These are phyloP conservation scores for Stomatorhinus ivindoensis DNA, from an alignment of 2,113 vertebrate genomes.

Conservation along the genomic window DNA sequence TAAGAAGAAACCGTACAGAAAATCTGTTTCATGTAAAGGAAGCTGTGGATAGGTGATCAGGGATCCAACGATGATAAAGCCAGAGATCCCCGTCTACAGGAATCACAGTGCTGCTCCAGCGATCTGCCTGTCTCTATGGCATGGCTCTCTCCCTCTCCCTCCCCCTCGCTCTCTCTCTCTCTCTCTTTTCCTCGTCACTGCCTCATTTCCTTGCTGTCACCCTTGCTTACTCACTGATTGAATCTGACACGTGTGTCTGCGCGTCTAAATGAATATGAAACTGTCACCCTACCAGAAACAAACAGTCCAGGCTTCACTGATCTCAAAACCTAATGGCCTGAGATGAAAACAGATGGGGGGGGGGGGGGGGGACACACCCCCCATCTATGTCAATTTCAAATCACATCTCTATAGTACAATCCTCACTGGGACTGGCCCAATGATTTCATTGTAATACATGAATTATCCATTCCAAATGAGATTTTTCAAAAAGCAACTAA, in stretches of 20 bases:
- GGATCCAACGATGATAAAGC: slow-evolving; percentile 11
- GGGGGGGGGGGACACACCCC: neutral
- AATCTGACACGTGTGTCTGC: slow-evolving; percentile 1
- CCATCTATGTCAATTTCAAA: neutral
- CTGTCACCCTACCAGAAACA: neutral
- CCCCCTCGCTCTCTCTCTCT: slow-evolving; percentile 19
- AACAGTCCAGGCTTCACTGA: neutral
- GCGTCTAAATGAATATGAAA: neutral
- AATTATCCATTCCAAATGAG: neutral
- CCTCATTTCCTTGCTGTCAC: slow-evolving; percentile 22
- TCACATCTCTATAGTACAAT: neutral
- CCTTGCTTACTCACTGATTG: slow-evolving; percentile 15
- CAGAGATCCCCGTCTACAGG: slow-evolving; percentile 23
- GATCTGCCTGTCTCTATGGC: slow-evolving; percentile 18
- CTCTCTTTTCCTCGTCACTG: slow-evolving; percentile 10
- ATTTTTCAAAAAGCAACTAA: neutral
- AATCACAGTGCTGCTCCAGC: slow-evolving; percentile 21
- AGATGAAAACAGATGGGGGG: neutral
- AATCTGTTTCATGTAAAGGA: neutral
- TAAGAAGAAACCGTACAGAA: neutral
- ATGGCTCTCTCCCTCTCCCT: slow-evolving; percentile 21
- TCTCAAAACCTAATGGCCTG: slow-evolving; percentile 1
- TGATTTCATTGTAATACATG: neutral
- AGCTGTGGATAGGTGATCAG: neutral
- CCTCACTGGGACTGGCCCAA: neutral